Evolutionary conservation across 2,888 invertebrate genomes (phyloP).

Genomic region (Ornithoptera priamus): DNA sequence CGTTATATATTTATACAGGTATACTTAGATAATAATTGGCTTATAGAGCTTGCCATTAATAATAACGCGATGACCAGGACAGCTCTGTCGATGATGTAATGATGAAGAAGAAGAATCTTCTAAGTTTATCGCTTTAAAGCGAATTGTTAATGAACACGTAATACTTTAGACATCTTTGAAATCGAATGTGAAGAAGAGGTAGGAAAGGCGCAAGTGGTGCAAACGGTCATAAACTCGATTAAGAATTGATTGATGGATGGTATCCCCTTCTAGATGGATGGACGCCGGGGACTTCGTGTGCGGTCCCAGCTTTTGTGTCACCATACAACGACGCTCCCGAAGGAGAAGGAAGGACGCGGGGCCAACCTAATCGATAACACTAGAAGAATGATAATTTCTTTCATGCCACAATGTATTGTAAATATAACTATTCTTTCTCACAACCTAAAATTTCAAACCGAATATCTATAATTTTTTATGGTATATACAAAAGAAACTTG

Average conservation of each 20-base stretch:
- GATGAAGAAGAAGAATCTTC: not conserved
- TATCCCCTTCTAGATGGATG: conserved; percentile 37
- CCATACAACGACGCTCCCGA: not conserved
- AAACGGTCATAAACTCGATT: conserved; percentile 65
- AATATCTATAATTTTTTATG: too few species aligned
- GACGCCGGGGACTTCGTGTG: conserved; percentile 37
- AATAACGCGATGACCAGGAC: too few species aligned
- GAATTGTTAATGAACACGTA: not conserved
- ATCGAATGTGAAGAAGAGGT: conserved; percentile 31
- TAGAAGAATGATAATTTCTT: not conserved
- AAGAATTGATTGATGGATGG: conserved; percentile 62
- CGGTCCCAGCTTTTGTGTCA: conserved; percentile 37
- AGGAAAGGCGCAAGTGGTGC: conserved; percentile 42
- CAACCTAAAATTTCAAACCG: too few species aligned
- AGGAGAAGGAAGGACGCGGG: not conserved
- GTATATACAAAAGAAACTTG: too few species aligned
- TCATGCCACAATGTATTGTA: not conserved
- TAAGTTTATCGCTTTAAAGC: not conserved
- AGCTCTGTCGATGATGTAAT: too few species aligned
- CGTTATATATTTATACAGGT: too few species aligned
- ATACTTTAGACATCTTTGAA: not conserved
- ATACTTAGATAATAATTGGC: too few species aligned
- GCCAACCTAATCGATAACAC: not conserved
- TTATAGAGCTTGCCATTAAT: too few species aligned
- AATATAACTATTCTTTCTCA: too few species aligned